Evolutionary conservation across 2,888 invertebrate genomes (phyloP).

Genomic region (Drosophila gaucha): DNA sequence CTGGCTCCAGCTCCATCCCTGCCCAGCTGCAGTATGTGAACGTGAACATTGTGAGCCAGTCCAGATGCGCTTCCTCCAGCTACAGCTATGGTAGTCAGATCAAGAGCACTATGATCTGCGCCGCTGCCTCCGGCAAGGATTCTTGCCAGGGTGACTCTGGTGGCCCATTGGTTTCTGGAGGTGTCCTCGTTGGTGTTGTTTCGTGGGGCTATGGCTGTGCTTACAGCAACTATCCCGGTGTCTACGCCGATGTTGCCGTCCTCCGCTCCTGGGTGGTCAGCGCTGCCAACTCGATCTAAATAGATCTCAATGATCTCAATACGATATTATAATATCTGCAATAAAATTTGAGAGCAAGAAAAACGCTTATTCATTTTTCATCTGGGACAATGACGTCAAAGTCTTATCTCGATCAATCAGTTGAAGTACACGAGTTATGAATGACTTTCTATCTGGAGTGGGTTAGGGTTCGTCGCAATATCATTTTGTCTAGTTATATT

Average conservation of each 20-base stretch:
- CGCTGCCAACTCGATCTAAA: conserved; percentile 38
- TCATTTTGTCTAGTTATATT: background rate
- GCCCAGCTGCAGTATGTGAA: conserved; percentile 85
- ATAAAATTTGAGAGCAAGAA: conserved; percentile 6
- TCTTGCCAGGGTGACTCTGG: conserved; percentile 79
- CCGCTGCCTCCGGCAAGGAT: conserved; percentile 55
- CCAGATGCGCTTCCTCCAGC: conserved; percentile 81
- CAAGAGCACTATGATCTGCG: conserved; percentile 66
- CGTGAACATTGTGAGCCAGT: conserved; percentile 83
- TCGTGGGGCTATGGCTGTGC: conserved; percentile 82
- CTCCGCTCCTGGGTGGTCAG: conserved; percentile 57
- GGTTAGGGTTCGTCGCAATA: background rate
- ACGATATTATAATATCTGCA: conserved; percentile 5
- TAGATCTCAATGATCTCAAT: background rate
- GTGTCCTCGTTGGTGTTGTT: conserved; percentile 69
- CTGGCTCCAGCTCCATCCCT: conserved; percentile 58
- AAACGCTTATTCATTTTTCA: background rate
- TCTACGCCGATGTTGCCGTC: conserved; percentile 67
- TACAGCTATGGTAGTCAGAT: conserved; percentile 80
- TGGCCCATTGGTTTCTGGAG: conserved; percentile 68
- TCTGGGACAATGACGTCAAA: conserved; percentile 5
- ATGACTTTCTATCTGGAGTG: conserved; percentile 23
- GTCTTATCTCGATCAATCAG: conserved; percentile 20
- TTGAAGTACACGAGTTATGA: conserved; percentile 4
- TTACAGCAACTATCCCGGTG: conserved; percentile 66